Evolutionary conservation across 2,797 vertebrate species (phyloP).

Genomic region (Thripadectes ignobilis): DNA sequence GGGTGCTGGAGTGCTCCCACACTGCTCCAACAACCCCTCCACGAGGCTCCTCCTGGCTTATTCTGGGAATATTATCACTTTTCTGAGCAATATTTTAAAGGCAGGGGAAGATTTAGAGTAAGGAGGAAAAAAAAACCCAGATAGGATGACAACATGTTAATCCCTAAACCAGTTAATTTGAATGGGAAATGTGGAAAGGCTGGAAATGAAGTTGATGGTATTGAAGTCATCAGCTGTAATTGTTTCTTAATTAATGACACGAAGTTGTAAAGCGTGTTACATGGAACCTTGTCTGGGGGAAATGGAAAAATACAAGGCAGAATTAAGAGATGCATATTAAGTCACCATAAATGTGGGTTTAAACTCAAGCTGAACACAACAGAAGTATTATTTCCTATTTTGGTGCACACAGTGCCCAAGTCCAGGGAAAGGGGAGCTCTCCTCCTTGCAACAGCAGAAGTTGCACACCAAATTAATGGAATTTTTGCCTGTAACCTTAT

Average conservation of each 20-base stretch:
- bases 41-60: accelerated
- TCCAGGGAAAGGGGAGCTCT: neutral
- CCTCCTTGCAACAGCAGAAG: neutral
- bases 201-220: conserved; percentile 21
- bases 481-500: conserved; percentile 9
- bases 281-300: neutral
- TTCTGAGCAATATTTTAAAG: neutral
- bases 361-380: neutral
- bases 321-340: neutral
- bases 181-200: conserved; percentile 22
- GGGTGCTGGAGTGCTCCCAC: neutral
- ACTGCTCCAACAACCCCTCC: neutral
- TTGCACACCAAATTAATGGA: neutral
- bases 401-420: neutral
- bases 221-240: conserved; percentile 41
- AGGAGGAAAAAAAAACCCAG: neutral
- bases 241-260: conserved; percentile 52
- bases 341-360: neutral
- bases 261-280: neutral
- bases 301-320: conserved; percentile 11
- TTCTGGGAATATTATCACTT: neutral
- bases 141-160: neutral
- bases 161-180: conserved; percentile 34
- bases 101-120: neutral
- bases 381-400: neutral